phyloP scores from a whole-genome alignment of 2,113 vertebrate genomes.

The Gymnogyps californianus region DNA sequence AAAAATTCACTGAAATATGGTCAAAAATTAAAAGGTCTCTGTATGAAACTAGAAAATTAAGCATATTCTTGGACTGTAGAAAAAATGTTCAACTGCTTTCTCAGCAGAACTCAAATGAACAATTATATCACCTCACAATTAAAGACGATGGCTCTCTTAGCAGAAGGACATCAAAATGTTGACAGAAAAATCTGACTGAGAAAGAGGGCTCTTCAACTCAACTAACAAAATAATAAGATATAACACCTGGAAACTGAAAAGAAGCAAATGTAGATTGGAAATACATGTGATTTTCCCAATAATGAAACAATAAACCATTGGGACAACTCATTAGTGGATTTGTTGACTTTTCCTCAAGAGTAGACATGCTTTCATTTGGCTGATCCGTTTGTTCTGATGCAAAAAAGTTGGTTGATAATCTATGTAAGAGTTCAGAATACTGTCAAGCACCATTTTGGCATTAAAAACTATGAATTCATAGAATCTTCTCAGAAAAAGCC shows the following conservation, averaged over 20 bases:
- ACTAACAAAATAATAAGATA: background rate
- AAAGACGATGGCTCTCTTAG: background rate
- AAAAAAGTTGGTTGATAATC: background rate
- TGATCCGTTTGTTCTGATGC: background rate
- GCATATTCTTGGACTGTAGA: background rate
- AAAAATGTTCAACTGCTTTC: background rate
- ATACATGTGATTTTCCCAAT: background rate
- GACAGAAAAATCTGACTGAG: background rate
- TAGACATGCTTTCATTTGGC: background rate
- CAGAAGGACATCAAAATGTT: background rate
- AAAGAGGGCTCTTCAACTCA: background rate
- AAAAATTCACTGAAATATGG: background rate
- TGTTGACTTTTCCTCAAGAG: background rate
- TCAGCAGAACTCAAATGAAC: background rate
- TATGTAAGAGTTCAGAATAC: background rate
- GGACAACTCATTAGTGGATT: background rate
- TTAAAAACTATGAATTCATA: background rate
- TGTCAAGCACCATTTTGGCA: background rate
- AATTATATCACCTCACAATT: background rate
- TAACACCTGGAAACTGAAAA: background rate
- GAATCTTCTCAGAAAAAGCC: background rate
- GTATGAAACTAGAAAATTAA: background rate
- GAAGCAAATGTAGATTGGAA: background rate
- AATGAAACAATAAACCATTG: background rate
- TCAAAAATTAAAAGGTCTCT: background rate